Base-by-base conservation (phyloP, 1,140 invertebrate species). In the Patella vulgata region DNA sequence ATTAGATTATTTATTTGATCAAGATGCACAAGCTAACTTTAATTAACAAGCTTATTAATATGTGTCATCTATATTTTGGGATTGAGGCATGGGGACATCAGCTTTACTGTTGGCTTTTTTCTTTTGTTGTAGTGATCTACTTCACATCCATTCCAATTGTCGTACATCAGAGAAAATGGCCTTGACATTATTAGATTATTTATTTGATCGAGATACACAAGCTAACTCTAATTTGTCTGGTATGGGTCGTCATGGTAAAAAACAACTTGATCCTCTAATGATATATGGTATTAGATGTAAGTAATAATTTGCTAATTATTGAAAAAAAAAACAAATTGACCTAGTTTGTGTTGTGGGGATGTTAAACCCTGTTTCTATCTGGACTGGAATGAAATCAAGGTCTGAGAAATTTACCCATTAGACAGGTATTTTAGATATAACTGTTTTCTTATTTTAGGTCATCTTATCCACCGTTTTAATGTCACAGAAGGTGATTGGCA, bases 151-250 rank as follows among this genome's bases (percentile, higher is more conserved):
- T 67, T 85, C 85, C 14, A 84, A 85, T 58, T 87, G 86, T 74
- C 79, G 82, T 21, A 87, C 86, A 27, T 78, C 86, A 58, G 86
- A 87, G 68, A 88, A 88, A 75, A 87, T 88, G 87, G 87, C 87
- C 17, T 69, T 87, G 14, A 87, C 86, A 9, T 73, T 88, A 51
- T 70, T 88, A 28, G 87, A 88, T 65, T 86, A 87, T 64, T 68
- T 88, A 57, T 88, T 88, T 81, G 83, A 86, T 33, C 69, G 86
- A 30, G 87, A 87, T 62, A 85, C 84, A 36, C 82, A 87, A 51
- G 86, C 87, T 17, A 74, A 78, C 25, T 87, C 87, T 5, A 88
- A 88, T 73, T 74, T 88, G 9, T 87, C 86, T 19, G 87, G 87
- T 19, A 85, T 85, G 72, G 86, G 87, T 40, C 85, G 87, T 74